Evolutionary conservation across 2,888 invertebrate genomes (phyloP), one percentile per base, ranked within the genome.

Genomic region (Tenthredo notha): DNA sequence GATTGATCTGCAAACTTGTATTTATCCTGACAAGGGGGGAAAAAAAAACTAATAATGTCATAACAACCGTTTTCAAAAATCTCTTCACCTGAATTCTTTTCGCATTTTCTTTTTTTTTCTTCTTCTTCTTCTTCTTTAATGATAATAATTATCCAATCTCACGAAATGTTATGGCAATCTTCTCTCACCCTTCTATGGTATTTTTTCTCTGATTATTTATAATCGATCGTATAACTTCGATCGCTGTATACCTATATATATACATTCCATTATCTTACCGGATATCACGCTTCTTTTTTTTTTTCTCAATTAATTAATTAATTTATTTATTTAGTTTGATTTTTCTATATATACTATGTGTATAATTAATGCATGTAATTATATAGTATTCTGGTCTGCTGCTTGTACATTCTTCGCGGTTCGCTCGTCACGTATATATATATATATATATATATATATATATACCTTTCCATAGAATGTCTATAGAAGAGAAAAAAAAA

Each of bases 51-150:
- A 47, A 47, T 15, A 15, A 47, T 12, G 47, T 47, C 12, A 15
- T 15, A 47, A 43, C 47, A 47, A 15, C 47, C 47, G 47, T 47
- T 47, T 47, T 4, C 12, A 47, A 15, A 15, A 47, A 47, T 15
- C 47, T 43, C 10, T 43, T 7, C 40, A 43, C 40, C 40, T 10
- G 40, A 43, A 18, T 90, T 90, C 90, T 85, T 88, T 86, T 87
- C 87, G 88, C 90, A 88, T 92, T 90, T 89, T 90, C 90, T 90
- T 88, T 88, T 86, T 89, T 90, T 90, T 90, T 88, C 88, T 86
- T 89, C n/a, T n/a, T n/a, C n/a, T n/a, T n/a, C n/a, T 87, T 88
- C 86, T 33, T 33, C 4, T 3, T 4, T 4, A 87, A 87, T 86
- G 7, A 7, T 15, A 70, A 37, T 4, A 37, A 21, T 37, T 37